A percentile compares a stretch with the other conserved stretches of the same genome.
Evolutionary conservation across 2,797 vertebrate species (phyloP).

Genomic region (Spatula clypeata): DNA sequence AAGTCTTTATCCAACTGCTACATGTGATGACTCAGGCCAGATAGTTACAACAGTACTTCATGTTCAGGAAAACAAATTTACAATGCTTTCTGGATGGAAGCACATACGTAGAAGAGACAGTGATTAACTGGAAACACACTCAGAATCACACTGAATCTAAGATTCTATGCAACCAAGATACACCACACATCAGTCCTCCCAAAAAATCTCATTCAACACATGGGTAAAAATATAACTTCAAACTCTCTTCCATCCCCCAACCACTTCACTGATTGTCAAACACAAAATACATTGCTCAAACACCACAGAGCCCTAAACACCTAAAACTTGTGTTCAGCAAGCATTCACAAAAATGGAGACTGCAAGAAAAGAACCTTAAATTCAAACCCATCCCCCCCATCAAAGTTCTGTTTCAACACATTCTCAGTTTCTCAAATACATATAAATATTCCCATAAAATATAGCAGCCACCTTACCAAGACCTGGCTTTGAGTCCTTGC

Average conservation of each 20-base stretch:
- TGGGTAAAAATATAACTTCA: not conserved
- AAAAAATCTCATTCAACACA: not conserved
- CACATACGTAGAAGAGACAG: not conserved
- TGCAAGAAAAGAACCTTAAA: not conserved
- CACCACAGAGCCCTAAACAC: not conserved
- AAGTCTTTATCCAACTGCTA: not conserved
- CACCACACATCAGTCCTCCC: fast-evolving
- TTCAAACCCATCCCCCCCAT: not conserved
- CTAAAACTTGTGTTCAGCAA: not conserved
- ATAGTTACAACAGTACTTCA: not conserved
- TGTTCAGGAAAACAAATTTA: fast-evolving
- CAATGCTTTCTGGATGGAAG: not conserved
- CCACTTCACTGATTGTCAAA: not conserved
- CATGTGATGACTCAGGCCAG: not conserved
- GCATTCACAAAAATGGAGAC: not conserved
- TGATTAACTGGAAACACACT: not conserved
- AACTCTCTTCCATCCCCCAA: not conserved
- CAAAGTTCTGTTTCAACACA: not conserved
- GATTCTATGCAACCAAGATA: not conserved
- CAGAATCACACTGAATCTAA: too few relatives aligned
- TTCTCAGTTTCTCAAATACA: not conserved
- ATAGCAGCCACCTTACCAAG: not conserved
- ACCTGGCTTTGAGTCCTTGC: not conserved
- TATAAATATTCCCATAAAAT: not conserved
- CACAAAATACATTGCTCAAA: not conserved